These are phyloP conservation scores for Heterodera filipjevi DNA, from an alignment of 2,888 invertebrate genomes.

Conservation along the genomic window DNA sequence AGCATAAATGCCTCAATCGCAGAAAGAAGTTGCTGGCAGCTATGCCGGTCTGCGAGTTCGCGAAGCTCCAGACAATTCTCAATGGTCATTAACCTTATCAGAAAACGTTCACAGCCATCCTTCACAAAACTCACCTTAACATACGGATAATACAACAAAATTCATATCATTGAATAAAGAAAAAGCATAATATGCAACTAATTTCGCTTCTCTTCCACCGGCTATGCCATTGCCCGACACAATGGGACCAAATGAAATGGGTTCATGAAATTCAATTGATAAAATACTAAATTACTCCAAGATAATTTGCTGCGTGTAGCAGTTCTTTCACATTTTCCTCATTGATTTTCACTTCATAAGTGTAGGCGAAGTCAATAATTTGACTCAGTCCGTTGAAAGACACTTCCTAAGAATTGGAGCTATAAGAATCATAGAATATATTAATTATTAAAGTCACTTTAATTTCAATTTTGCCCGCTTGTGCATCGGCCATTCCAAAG, in stretches of 20 bases:
- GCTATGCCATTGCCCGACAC: too few species aligned
- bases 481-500: conserved; percentile 23
- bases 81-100: conserved; percentile 67
- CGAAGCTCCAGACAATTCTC: conserved; percentile 68
- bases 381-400: conserved; percentile 21
- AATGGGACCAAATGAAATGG: too few species aligned
- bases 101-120: conserved; percentile 67
- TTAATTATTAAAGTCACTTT: too few species aligned
- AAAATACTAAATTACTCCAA: conserved; percentile 26
- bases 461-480: conserved; percentile 5
- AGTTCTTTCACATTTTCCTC: conserved; percentile 67
- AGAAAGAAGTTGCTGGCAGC: conserved; percentile 48
- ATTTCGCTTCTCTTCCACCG: too few species aligned
- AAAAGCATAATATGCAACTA: too few species aligned
- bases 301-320: conserved; percentile 66
- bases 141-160: background rate
- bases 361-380: conserved; percentile 68
- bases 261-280: too few species aligned
- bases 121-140: conserved; percentile 68
- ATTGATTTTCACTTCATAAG: conserved; percentile 66
- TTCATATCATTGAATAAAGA: too few species aligned
- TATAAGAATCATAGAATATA: background rate
- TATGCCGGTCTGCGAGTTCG: conserved; percentile 68
- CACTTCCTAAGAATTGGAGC: conserved; percentile 15
- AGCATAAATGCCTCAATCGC: conserved; percentile 52